phyloP scores from a whole-genome alignment of 2,113 vertebrate genomes.

The Rissa tridactyla region DNA sequence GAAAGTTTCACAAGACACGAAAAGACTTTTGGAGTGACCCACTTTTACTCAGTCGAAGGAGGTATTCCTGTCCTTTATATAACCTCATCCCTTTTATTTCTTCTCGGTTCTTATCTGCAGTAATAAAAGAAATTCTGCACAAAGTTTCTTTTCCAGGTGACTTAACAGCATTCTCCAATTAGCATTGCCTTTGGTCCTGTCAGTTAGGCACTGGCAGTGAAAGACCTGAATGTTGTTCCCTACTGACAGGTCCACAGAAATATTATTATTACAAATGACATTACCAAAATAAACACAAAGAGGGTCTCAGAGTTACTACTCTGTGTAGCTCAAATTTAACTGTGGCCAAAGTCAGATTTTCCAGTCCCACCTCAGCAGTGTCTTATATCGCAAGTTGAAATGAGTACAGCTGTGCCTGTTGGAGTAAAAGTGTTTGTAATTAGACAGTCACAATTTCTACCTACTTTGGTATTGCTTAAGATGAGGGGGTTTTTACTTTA shows the following conservation, averaged over 20 bases:
- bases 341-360: neutral
- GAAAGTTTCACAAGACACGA: constrained; percentile 70
- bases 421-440: neutral
- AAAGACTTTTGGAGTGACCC: neutral
- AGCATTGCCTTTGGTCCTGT: neutral
- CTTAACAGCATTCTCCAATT: neutral
- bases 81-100: neutral
- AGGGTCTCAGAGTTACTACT: neutral
- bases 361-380: neutral
- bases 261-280: neutral
- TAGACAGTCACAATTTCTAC: neutral
- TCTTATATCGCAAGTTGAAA: neutral
- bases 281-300: neutral
- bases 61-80: constrained; percentile 60
- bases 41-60: constrained; percentile 76
- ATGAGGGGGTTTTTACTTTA: neutral
- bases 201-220: neutral
- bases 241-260: neutral
- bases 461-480: neutral
- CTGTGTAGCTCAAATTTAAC: neutral
- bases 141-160: neutral
- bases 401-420: neutral
- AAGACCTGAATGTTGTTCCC: neutral
- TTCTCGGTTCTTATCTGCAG: neutral
- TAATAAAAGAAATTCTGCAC: neutral